Evolutionary conservation across 1,140 invertebrate species (phyloP).

Genomic region (Trissolcus basalis): DNA sequence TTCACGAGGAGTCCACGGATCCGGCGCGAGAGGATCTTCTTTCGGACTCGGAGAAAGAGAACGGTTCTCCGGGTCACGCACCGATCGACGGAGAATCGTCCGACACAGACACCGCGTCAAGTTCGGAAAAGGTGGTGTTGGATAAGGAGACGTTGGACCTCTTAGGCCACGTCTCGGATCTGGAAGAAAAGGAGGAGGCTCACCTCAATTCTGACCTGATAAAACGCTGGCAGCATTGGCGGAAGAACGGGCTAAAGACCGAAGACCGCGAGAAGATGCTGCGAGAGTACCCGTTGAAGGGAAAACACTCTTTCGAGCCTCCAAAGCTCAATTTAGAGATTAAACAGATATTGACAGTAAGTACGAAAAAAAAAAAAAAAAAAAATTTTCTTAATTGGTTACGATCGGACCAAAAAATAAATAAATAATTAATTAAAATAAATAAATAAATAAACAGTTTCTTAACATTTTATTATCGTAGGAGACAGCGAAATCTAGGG

Average conservation of each 20-base stretch:
- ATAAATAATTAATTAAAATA: no score
- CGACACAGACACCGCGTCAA: slow-evolving; percentile 2
- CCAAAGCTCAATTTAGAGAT: slow-evolving; percentile 13
- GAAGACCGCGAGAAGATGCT: slow-evolving; percentile 18
- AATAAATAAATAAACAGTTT: no score
- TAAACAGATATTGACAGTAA: slow-evolving; percentile 10
- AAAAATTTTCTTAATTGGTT: no score
- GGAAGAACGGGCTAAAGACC: slow-evolving; percentile 5
- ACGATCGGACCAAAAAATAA: no score
- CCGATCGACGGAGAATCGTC: neutral
- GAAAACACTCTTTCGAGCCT: slow-evolving; percentile 9
- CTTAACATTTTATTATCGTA: neutral
- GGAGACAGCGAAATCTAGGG: slow-evolving; percentile 9
- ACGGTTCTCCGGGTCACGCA: neutral
- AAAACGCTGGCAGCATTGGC: slow-evolving; percentile 15
- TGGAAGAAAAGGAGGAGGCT: slow-evolving; percentile 18
- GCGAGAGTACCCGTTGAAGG: slow-evolving; percentile 13
- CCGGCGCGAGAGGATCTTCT: no score
- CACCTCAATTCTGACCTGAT: slow-evolving; percentile 15
- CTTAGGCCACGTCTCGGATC: slow-evolving; percentile 12
- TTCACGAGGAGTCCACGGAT: neutral
- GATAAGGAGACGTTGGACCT: slow-evolving; percentile 19
- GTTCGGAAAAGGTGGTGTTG: slow-evolving; percentile 7
- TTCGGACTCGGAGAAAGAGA: neutral
- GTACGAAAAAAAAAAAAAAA: no score